These are phyloP conservation scores for Odontocerum albicorne DNA, from an alignment of 2,888 invertebrate genomes.

Conservation along the genomic window DNA sequence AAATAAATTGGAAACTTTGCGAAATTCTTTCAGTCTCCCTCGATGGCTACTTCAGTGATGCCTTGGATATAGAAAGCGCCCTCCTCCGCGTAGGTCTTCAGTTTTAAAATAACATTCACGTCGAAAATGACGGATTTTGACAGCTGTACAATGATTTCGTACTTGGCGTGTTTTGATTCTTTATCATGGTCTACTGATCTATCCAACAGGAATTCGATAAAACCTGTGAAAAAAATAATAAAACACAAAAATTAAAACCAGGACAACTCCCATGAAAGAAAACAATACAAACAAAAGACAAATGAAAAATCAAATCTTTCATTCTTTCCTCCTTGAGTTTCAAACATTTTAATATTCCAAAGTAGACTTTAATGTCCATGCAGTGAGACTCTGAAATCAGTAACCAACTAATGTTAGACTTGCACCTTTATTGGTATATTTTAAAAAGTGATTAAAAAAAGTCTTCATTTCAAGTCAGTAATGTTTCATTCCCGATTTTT, in stretches of 20 bases:
- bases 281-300: no score
- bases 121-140: constrained; percentile 64
- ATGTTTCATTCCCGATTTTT: no score
- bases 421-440: no score
- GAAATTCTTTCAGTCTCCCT: constrained; percentile 58
- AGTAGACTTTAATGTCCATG: no score
- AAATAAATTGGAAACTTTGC: no score
- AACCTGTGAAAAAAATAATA: constrained; percentile 53
- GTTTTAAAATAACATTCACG: constrained; percentile 57
- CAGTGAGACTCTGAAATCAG: no score
- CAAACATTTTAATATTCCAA: no score
- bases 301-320: no score
- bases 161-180: constrained; percentile 74
- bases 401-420: no score
- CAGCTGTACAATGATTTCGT: constrained; percentile 67
- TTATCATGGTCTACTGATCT: constrained; percentile 69
- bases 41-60: constrained; percentile 75
- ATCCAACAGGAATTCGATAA: constrained; percentile 79
- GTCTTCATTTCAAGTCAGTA: no score
- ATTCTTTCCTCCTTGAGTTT: background rate
- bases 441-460: no score
- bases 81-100: constrained; percentile 71
- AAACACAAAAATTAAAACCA: background rate
- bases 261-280: background rate
- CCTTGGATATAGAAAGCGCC: constrained; percentile 77